These are phyloP conservation scores for Muntiacus reevesi DNA, from an alignment of 2,113 vertebrate genomes.

Conservation along the genomic window DNA sequence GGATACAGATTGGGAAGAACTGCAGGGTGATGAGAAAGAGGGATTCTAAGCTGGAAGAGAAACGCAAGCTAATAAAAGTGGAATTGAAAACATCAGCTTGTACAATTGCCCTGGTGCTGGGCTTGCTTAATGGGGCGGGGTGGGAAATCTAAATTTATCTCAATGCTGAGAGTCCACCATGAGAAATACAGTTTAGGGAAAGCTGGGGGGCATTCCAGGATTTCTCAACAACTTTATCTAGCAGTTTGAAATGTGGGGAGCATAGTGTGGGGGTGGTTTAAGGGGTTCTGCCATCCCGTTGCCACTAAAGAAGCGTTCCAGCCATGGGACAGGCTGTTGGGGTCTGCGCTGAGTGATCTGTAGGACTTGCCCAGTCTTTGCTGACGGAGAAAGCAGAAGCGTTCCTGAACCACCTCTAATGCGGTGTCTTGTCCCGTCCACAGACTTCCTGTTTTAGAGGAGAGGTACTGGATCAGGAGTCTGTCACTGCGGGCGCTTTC, in stretches of 20 bases:
- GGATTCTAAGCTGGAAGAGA: not conserved
- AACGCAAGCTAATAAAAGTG: not conserved
- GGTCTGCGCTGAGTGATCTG: accelerated
- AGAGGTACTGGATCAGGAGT: no score
- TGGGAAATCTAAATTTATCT: not conserved
- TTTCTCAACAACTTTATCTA: not conserved
- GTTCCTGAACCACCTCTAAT: accelerated
- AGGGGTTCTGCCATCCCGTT: not conserved
- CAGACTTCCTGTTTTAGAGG: not conserved
- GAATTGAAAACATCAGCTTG: slow-evolving; percentile 4
- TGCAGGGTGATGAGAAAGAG: not conserved
- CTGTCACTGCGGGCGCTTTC: accelerated
- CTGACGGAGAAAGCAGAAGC: accelerated
- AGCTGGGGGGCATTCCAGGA: not conserved
- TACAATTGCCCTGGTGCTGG: not conserved
- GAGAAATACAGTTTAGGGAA: slow-evolving; percentile 1
- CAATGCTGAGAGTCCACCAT: not conserved
- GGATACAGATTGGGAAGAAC: not conserved
- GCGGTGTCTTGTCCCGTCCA: accelerated
- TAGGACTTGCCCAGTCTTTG: accelerated
- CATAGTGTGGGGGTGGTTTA: not conserved
- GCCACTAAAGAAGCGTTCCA: not conserved
- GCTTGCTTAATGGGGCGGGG: not conserved
- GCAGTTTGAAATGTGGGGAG: not conserved
- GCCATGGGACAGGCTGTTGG: accelerated